Evolutionary conservation across 2,888 invertebrate genomes (phyloP), one percentile per base, ranked within the genome.

Genomic region (Drosophila conformis): DNA sequence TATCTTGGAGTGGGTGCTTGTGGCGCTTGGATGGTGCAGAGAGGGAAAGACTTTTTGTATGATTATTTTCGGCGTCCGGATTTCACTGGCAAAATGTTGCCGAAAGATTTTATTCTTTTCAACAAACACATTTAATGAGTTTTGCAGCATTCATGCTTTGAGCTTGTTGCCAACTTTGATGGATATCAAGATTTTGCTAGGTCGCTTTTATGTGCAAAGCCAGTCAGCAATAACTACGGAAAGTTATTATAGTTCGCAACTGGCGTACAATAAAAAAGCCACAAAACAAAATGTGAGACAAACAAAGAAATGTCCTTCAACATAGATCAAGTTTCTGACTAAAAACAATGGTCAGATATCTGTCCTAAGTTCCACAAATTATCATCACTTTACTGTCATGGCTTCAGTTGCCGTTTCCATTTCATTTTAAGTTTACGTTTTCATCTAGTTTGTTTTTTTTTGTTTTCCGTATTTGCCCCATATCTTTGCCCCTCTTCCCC

Each of bases 341-440:
- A 76, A 80, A 69, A 64, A 76, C 58, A 69, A 76, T 58, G 60
- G 51, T 31, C 40, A 11, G 10, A 21, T 33, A 65, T 59, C 69
- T 40, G 57, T 57, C 36, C 60, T 48, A 65, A 70, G 59, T 36
- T 70, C 71, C 66, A 82, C 88, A 89, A 85, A 74, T 85, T 87
- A 89, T 82, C 72, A 73, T 72, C 82, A 76, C 72, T 89, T 88
- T 74, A 79, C 62, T 85, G 74, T 64, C 73, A 58, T 46, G 53
- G 60, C 35, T 69, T 62, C 38, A 66, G 51, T 76, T 40, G 33
- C 56, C 36, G n/a, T 48, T 66, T 67, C 67, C 52, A 46, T 48
- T 27, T 36, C 35, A 18, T 1, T 54, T 38, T 25, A 4, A n/a
- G 10, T 21, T 40, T 33, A n/a, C 52, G 13, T 33, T 56, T 49